Conservation (phyloP, 2,113 vertebrate species). For the Lepidothrix coronata region DNA sequence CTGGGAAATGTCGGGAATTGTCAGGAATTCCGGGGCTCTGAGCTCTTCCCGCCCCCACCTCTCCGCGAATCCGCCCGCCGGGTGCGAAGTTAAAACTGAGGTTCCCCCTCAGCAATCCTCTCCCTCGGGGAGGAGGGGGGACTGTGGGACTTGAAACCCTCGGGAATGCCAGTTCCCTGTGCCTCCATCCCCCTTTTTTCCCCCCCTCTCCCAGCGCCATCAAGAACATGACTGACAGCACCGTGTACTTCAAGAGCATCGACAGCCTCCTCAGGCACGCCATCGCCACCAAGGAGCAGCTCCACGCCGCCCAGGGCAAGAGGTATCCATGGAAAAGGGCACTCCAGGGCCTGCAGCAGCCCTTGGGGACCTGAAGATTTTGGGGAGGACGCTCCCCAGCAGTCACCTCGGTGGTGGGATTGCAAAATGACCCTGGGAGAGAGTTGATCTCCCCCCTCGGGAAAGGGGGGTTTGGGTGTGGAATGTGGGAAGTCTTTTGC, state of each 20-base stretch:
- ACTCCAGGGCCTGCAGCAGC: not conserved
- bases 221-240: constrained; percentile 92
- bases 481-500: too few species aligned
- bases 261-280: constrained; percentile 86
- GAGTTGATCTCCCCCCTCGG: not conserved
- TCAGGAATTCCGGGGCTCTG: not conserved
- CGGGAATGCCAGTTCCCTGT: not conserved
- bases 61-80: not conserved
- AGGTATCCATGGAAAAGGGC: constrained; percentile 72
- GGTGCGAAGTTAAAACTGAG: not conserved
- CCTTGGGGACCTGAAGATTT: not conserved
- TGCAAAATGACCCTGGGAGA: not conserved
- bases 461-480: not conserved
- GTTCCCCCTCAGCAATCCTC: not conserved
- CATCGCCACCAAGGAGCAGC: constrained; percentile 86
- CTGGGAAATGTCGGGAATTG: not conserved
- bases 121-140: not conserved
- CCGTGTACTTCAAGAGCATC: constrained; percentile 90
- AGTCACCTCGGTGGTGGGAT: not conserved
- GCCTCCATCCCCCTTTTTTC: too few species aligned
- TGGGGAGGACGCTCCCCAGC: not conserved
- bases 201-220: constrained; percentile 79
- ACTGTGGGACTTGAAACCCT: not conserved
- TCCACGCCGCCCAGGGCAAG: constrained; percentile 82
- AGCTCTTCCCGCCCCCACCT: not conserved